phyloP scores from a whole-genome alignment of 2,797 vertebrate species.

The Poecilia wingei region DNA sequence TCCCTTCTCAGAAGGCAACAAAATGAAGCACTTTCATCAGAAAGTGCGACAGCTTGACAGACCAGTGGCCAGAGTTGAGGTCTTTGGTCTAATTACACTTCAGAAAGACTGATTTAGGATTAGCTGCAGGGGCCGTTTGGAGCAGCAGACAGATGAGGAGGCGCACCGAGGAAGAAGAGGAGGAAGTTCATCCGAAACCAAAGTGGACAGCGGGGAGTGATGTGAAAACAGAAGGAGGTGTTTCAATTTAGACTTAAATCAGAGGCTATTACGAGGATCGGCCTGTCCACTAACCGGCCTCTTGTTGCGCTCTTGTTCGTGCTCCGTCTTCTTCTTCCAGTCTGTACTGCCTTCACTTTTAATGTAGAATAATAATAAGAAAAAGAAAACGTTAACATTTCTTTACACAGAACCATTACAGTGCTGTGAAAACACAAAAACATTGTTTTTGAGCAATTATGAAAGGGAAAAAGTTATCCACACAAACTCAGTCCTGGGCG shows the following conservation, averaged over 20 bases:
- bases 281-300: conserved; percentile 2
- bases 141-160: conserved; percentile 43
- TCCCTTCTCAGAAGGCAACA: conserved; percentile 23
- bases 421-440: neutral
- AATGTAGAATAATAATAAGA: neutral
- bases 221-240: conserved; percentile 38
- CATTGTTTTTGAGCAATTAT: neutral
- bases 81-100: conserved; percentile 73
- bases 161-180: conserved; percentile 21
- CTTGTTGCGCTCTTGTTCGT: neutral
- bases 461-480: neutral
- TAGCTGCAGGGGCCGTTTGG: conserved; percentile 50
- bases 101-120: conserved; percentile 68
- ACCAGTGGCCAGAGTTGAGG: conserved; percentile 57
- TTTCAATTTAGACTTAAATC: conserved; percentile 60
- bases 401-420: neutral
- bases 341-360: conserved; percentile 2
- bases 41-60: conserved; percentile 58
- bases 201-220: conserved; percentile 26
- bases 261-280: conserved; percentile 16
- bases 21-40: conserved; percentile 60
- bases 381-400: neutral
- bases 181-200: conserved; percentile 15
- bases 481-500: neutral
- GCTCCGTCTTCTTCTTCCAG: neutral